Conservation (phyloP, 1,140 invertebrate species). For the Sitophilus oryzae region DNA sequence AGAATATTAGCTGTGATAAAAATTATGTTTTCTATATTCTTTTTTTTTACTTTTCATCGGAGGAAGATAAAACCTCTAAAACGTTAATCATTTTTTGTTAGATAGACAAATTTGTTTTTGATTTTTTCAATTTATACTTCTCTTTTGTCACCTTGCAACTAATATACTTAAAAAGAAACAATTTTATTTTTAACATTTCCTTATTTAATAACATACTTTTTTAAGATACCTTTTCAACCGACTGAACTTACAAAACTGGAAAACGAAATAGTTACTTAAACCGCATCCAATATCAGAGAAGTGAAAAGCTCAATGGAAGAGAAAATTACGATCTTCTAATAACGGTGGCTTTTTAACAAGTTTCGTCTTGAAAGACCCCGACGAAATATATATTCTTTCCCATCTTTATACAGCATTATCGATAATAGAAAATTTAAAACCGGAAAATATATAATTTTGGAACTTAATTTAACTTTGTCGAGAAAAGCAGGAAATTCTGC, state of each 20-base stretch:
- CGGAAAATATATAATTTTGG: constrained; percentile 12
- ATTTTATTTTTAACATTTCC: too few species aligned
- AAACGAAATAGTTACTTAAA: constrained; percentile 24
- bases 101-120: too few species aligned
- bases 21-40: too few species aligned
- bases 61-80: too few species aligned
- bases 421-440: constrained; percentile 20
- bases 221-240: too few species aligned
- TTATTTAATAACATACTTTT: too few species aligned
- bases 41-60: too few species aligned
- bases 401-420: constrained; percentile 19
- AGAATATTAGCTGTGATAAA: too few species aligned
- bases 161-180: too few species aligned
- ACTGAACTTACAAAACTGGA: constrained; percentile 11
- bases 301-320: constrained; percentile 21
- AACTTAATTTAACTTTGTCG: constrained; percentile 1
- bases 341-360: constrained; percentile 26
- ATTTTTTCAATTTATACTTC: too few species aligned
- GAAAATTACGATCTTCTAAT: constrained; percentile 26
- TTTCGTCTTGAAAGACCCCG: constrained; percentile 9
- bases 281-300: constrained; percentile 16
- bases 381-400: constrained; percentile 19
- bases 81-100: too few species aligned
- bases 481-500: neutral
- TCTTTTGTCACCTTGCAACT: too few species aligned